Conservation (phyloP, 2,113 vertebrate genomes). For the Lates calcarifer region DNA sequence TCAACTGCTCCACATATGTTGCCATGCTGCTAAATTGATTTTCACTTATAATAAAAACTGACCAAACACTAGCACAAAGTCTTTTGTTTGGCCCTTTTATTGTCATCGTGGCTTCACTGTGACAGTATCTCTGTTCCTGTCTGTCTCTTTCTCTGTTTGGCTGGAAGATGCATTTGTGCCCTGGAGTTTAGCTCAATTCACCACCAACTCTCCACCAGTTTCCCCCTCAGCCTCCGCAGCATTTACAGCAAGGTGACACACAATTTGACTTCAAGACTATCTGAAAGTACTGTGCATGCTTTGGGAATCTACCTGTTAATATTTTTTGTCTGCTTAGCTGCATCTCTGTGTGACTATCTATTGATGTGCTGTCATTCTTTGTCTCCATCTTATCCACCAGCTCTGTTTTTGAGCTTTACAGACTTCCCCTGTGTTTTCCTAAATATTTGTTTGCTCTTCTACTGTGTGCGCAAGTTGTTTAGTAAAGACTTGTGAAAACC, state of each 20-base stretch:
- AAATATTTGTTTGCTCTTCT: constrained; percentile 9
- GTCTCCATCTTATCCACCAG: constrained; percentile 21
- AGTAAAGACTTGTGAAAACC: background rate
- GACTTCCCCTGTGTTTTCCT: background rate
- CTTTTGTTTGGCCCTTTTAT: background rate
- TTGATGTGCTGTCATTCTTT: too few relatives aligned
- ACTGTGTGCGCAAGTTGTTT: background rate
- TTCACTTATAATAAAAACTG: background rate
- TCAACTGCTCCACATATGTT: background rate
- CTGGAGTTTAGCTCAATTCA: constrained; percentile 15
- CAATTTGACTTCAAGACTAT: too few relatives aligned
- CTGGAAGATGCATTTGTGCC: constrained; percentile 11
- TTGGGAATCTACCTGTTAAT: too few relatives aligned
- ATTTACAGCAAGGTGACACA: too few relatives aligned
- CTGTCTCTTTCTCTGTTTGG: background rate
- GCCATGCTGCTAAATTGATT: background rate
- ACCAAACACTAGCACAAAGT: background rate
- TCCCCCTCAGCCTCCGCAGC: constrained; percentile 1
- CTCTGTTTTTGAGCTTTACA: background rate
- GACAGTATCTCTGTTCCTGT: background rate
- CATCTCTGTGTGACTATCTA: too few relatives aligned
- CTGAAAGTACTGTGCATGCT: too few relatives aligned
- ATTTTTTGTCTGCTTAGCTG: too few relatives aligned
- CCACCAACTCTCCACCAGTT: background rate
- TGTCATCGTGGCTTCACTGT: background rate